Evolutionary conservation across 2,888 invertebrate genomes (phyloP), one percentile per base, ranked within the genome.

Genomic region (Pammene aurita): DNA sequence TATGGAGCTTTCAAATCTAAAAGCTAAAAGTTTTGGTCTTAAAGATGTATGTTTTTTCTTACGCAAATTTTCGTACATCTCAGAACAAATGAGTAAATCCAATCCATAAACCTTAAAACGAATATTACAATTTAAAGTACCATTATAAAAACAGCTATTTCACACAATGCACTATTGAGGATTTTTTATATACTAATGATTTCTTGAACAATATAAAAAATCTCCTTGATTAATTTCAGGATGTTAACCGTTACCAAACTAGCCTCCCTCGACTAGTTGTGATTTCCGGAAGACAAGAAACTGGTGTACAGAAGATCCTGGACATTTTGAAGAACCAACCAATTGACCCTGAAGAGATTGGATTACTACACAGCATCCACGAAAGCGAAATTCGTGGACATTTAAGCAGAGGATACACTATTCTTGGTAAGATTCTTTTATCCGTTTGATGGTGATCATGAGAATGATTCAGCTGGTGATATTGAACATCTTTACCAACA

Each of bases 321-420:
- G 82, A 90, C 11, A 73, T 75, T 1, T 68, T 86, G 63, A 84
- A 82, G 68, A 72, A 66, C 26, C 79, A 84, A 10, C 81, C 86
- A 0, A 78, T 92, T 5, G 93, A 94, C 73, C 84, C 88, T 0
- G 94, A 94, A 74, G 93, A 92, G 75, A 83, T 92, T 5, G 88
- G 81, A 2, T 80, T 94, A 0, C 79, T 93, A 0, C 93, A 93
- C 71, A 88, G 87, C 66, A 80, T 93, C 7, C 93, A 90, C 74
- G 80, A 88, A 9, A 84, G 81, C 65, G 87, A 92, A n/a, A 93
- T 94, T 66, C 76, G 86, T 67, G 93, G 94, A 0, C 95, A 95
- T 79, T 93, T 94, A 13, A 95, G 93, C 79, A 86, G 96, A 73
- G 96, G 96, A 0, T 95, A 93, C 78, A 85, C 93, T 7, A 80